Conservation (phyloP, 1,140 invertebrate genomes). For the Branchinecta lynchi region DNA sequence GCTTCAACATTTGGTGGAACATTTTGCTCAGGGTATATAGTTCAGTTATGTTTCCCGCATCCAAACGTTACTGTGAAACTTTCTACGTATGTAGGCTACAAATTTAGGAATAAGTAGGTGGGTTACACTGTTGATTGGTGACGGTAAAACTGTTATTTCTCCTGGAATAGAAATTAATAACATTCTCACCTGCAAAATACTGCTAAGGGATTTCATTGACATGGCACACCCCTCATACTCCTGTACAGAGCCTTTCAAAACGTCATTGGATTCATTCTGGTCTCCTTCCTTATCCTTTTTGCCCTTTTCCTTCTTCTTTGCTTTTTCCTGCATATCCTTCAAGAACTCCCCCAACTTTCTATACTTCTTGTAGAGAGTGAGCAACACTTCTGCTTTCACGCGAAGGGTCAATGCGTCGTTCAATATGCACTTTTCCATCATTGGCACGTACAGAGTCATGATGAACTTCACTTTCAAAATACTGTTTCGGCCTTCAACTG, state of each 20-base stretch:
- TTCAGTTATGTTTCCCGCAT: no score
- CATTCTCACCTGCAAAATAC: neutral
- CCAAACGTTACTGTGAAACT: no score
- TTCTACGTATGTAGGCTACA: no score
- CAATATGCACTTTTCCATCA: slow-evolving; percentile 1
- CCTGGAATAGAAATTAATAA: neutral
- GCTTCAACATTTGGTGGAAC: no score
- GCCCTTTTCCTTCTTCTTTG: neutral
- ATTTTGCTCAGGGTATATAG: no score
- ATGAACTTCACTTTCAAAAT: neutral
- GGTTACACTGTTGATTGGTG: no score
- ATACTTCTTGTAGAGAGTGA: slow-evolving; percentile 1
- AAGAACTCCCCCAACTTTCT: neutral
- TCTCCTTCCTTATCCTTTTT: neutral
- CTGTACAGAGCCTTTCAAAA: neutral
- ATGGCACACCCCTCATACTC: neutral
- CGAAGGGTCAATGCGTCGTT: neutral
- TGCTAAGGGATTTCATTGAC: neutral
- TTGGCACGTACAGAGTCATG: neutral
- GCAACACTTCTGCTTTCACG: neutral
- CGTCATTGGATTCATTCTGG: neutral
- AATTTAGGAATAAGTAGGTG: no score
- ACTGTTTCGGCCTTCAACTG: neutral
- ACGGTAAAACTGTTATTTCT: no score
- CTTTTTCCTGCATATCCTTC: neutral